Evolutionary conservation across 2,888 invertebrate genomes (phyloP), one percentile per base, ranked within the genome.

Genomic region (Masnerella sp.): DNA sequence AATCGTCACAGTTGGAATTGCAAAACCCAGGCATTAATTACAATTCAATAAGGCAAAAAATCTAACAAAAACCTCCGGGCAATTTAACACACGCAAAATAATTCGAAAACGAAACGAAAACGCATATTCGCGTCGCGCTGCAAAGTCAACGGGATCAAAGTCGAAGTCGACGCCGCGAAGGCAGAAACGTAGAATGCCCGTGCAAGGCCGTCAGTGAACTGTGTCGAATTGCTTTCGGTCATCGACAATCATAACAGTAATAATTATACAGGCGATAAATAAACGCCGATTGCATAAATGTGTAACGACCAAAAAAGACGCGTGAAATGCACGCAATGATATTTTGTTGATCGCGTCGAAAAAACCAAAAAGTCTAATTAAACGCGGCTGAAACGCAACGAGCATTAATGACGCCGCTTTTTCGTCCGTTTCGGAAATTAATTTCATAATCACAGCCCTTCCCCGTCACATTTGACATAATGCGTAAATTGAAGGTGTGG

Each of bases 171-270:
- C 9, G 38, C 38, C 47, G 54, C 54, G 36, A 25, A 61, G 49
- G 42, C 54, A 49, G 49, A 68, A 68, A 58, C 56, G 18, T 40
- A 68, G 58, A 42, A 68, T 61, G 64, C 49, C 58, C 17, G 36
- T 22, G 52, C 72, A 65, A 65, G 65, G 72, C 36, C 59, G 47
- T 38, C 15, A 34, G 42, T 65, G 59, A 72, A 72, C 65, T 58
- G 70, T 64, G 54, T 58, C 62, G 59, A 59, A 65, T 59, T 52
- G 54, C 72, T 72, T 72, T 72, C 72, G 72, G 72, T 40, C 59
- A 71, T 38, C 42, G 56, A 51, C 49, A 65, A 62, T 71, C 62
- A 64, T 64, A 51, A 64, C 32, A 58, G 51, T 38, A 65, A 71
- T 71, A 64, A 72, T 65, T 65, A 61, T 52, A 59, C 49, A 47